These are phyloP conservation scores for Eretmocerus hayati DNA, from an alignment of 2,888 invertebrate genomes.

Conservation along the genomic window DNA sequence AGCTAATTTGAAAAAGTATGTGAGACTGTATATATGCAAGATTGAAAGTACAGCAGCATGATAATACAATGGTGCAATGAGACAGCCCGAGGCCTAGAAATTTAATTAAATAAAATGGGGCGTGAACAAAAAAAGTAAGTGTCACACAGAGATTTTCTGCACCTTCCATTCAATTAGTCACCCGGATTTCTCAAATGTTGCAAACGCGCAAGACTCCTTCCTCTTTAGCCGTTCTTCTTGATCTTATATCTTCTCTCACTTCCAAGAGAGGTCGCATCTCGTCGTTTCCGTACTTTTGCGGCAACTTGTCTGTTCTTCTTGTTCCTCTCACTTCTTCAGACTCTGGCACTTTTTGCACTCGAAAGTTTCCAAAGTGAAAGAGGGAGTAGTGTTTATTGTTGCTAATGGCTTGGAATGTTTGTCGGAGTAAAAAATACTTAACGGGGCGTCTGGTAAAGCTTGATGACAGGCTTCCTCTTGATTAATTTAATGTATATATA, in stretches of 20 bases:
- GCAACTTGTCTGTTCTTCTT: background rate
- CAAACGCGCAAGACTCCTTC: slow-evolving; percentile 4
- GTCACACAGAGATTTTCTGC: background rate
- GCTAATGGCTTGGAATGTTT: slow-evolving; percentile 11
- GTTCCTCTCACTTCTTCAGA: background rate
- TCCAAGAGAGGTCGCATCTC: background rate
- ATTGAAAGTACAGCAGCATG: too few species aligned
- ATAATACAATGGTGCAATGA: background rate
- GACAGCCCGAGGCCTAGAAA: background rate
- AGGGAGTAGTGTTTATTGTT: slow-evolving; percentile 9
- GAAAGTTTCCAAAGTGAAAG: background rate
- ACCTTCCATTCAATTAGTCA: slow-evolving; percentile 11
- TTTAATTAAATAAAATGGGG: slow-evolving; percentile 16
- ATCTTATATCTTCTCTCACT: slow-evolving; percentile 1
- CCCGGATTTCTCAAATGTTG: background rate
- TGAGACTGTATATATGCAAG: too few species aligned
- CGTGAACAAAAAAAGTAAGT: background rate
- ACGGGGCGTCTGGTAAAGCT: too few species aligned
- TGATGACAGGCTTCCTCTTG: too few species aligned
- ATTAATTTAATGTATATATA: too few species aligned
- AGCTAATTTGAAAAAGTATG: too few species aligned
- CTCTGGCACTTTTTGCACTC: background rate
- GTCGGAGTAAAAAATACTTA: background rate
- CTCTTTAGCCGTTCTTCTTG: background rate
- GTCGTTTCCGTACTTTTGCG: background rate